Percentiles rank a stretch among this genome's conserved stretches.
Evolutionary conservation across 1,140 invertebrate species (phyloP).

Genomic region (Achatina immaculata): DNA sequence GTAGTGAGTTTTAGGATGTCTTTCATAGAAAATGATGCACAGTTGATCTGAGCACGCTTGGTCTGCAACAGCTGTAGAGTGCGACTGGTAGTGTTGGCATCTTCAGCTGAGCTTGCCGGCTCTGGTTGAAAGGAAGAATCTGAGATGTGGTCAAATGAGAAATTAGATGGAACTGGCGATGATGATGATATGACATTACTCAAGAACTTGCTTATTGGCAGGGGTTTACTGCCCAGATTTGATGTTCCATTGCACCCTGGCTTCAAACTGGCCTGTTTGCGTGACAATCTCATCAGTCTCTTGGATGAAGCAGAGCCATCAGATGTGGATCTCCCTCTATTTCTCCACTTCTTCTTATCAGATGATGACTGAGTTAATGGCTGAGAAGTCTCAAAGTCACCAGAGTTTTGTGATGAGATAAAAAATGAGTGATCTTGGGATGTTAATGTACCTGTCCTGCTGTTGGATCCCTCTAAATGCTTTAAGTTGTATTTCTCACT

Average conservation of each 20-base stretch:
- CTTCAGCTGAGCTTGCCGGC: neutral
- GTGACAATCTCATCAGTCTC: neutral
- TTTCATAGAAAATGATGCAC: constrained; percentile 39
- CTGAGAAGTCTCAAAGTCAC: neutral
- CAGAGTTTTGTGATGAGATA: neutral
- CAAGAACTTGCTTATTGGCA: constrained; percentile 15
- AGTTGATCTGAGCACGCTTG: constrained; percentile 29
- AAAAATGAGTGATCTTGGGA: neutral
- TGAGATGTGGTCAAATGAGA: neutral
- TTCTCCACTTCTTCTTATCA: neutral
- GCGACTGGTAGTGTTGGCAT: neutral
- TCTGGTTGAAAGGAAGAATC: neutral
- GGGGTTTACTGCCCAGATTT: constrained; percentile 9
- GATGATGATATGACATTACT: constrained; percentile 7
- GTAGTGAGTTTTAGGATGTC: constrained; percentile 26
- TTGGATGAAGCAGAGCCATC: neutral
- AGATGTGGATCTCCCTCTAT: neutral
- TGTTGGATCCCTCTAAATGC: neutral
- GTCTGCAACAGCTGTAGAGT: constrained; percentile 31
- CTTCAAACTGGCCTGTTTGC: neutral
- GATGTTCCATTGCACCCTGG: constrained; percentile 14
- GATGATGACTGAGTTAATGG: neutral
- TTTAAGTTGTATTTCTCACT: neutral
- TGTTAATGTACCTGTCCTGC: neutral
- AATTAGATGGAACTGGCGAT: constrained; percentile 28